phyloP scores from a whole-genome alignment of 2,113 vertebrate species.

The Larimichthys crocea region DNA sequence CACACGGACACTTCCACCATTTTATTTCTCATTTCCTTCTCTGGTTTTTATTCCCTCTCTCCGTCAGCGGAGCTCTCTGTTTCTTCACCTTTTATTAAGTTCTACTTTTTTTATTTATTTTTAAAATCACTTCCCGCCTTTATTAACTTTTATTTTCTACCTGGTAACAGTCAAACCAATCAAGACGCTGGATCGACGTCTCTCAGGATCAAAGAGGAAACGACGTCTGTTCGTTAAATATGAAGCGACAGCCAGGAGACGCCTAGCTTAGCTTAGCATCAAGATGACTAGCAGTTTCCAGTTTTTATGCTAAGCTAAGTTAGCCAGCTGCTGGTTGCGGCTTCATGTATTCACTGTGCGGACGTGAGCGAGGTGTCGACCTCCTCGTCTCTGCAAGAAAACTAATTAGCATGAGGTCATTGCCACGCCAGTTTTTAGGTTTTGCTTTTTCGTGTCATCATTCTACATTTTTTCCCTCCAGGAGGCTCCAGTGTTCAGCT shows the following conservation, averaged over 20 bases:
- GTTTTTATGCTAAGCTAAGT: slow-evolving; percentile 34
- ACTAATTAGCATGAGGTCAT: fast-evolving
- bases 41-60: slow-evolving; percentile 65
- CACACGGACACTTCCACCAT: background rate
- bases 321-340: background rate
- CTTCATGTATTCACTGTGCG: background rate
- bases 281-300: background rate
- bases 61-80: background rate
- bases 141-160: slow-evolving; percentile 1
- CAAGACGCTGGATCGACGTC: background rate
- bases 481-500: slow-evolving; percentile 87
- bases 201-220: background rate
- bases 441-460: slow-evolving; percentile 86
- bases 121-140: too few species aligned
- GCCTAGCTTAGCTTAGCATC: slow-evolving; percentile 25
- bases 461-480: slow-evolving; percentile 26
- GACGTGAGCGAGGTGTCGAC: background rate
- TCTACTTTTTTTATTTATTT: background rate
- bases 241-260: background rate
- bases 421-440: slow-evolving; percentile 79
- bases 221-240: background rate
- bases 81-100: background rate
- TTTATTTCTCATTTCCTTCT: background rate
- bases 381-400: background rate
- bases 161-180: slow-evolving; percentile 31